Evolutionary conservation across 1,140 invertebrate species (phyloP), one percentile per base, ranked within the genome.

Genomic region (Heliconius himera): DNA sequence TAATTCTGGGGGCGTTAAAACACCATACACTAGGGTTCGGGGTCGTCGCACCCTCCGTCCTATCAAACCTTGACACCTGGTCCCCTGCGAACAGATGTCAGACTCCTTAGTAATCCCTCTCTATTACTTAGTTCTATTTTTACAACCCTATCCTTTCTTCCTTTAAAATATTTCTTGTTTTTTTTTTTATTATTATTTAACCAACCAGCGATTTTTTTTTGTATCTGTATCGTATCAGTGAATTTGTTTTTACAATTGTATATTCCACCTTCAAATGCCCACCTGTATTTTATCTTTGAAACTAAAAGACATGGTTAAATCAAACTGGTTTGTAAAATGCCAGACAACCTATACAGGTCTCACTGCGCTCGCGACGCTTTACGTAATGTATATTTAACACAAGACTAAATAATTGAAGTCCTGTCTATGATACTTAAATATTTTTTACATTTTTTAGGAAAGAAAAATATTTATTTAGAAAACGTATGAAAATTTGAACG

Each of bases 31-130:
- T 80, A 88, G 89, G 88, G 88, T 85, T 83, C 84, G 88, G 84
- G 92, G 91, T 93, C 92, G 90, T 86, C 89, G 92, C 91, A 91
- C 91, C 91, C 90, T 90, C 82, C 80, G 82, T 85, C 88, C 85
- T 84, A 87, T 86, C 84, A 81, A 90, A 84, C 83, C 88, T 88
- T 89, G 83, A 83, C 92, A 93, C 91, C 90, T 94, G 91, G 92
- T 88, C 87, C 86, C 86, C 89, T 82, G 85, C 87, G 79, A 93
- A 91, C 90, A 92, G 88, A 93, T 93, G 91, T 84, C 81, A 83
- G 80, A 85, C 82, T 89, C 86, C 79, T 80, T 85, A 86, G 85
- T 85, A 89, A 91, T 87, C 87, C 78, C 81, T 74, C 81, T 77
- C 77, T 81, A 82, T 79, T 77, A 81, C 75, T 81, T 77, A 77